These are phyloP conservation scores for Drosophila pseudoananassae DNA, from an alignment of 1,140 invertebrate genomes.

Conservation along the genomic window DNA sequence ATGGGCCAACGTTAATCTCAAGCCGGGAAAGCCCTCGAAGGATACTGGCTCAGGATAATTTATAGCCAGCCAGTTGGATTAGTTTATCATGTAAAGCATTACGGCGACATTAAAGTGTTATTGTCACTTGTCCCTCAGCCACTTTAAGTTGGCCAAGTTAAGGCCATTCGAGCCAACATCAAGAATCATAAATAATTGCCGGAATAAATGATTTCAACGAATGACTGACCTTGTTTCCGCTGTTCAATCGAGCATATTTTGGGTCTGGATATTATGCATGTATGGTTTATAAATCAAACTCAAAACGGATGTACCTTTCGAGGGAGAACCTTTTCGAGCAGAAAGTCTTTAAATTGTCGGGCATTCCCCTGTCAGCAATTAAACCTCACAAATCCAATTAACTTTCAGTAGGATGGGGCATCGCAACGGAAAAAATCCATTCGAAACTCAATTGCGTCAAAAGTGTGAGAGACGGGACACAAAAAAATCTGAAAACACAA, in stretches of 20 bases:
- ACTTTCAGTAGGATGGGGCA: constrained; percentile 26
- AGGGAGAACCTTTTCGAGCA: no score
- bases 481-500: constrained; percentile 5
- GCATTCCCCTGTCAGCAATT: constrained; percentile 54
- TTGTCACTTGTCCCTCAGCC: constrained; percentile 13
- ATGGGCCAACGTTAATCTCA: constrained; percentile 52
- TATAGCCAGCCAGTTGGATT: constrained; percentile 38
- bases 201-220: constrained; percentile 39
- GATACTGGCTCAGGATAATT: constrained; percentile 33
- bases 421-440: constrained; percentile 11
- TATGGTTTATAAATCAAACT: constrained; percentile 1
- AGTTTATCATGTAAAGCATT: constrained; percentile 37
- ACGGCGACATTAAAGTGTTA: constrained; percentile 16
- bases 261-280: constrained; percentile 4
- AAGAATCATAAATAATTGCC: constrained; percentile 40
- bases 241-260: constrained; percentile 37
- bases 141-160: constrained; percentile 10
- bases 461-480: constrained; percentile 32
- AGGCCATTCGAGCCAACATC: constrained; percentile 13
- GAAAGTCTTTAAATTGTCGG: neutral
- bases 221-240: constrained; percentile 37
- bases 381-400: constrained; percentile 64
- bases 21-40: constrained; percentile 35
- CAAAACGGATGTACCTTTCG: neutral
- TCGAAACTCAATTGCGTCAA: constrained; percentile 58